These are phyloP conservation scores for Cyprinodon tularosa DNA, from an alignment of 2,113 vertebrate species.

Conservation along the genomic window DNA sequence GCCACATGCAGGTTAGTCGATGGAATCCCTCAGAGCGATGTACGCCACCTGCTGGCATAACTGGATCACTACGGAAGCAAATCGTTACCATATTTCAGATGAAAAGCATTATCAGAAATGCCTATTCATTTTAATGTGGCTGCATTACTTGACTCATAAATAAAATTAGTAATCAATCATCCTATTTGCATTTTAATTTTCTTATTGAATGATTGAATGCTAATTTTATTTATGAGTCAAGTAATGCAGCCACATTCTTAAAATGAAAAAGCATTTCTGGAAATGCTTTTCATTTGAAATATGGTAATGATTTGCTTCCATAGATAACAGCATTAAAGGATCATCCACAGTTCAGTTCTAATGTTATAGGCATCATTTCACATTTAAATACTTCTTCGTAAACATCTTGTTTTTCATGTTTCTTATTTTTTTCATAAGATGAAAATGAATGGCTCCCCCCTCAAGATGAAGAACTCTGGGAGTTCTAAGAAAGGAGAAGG, in stretches of 20 bases:
- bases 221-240: too few relatives aligned
- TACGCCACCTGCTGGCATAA: background rate
- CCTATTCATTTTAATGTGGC: too few relatives aligned
- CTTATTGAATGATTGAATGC: too few relatives aligned
- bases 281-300: too few relatives aligned
- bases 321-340: background rate
- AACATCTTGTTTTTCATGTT: background rate
- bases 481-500: slow-evolving; percentile 83
- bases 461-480: slow-evolving; percentile 92
- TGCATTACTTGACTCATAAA: too few relatives aligned
- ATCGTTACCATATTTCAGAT: too few relatives aligned
- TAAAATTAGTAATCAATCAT: too few relatives aligned
- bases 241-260: too few relatives aligned
- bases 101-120: too few relatives aligned
- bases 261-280: too few relatives aligned
- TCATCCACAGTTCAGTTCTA: background rate
- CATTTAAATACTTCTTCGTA: background rate
- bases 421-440: slow-evolving; percentile 81
- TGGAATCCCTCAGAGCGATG: background rate
- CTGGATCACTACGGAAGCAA: background rate
- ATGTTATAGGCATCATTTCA: background rate
- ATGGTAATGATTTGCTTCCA: too few relatives aligned
- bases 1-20: slow-evolving; percentile 84
- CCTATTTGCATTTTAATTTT: too few relatives aligned
- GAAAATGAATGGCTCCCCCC: slow-evolving; percentile 86